These are phyloP conservation scores for Ispidina lecontei DNA, from an alignment of 2,797 vertebrate species.

Conservation along the genomic window DNA sequence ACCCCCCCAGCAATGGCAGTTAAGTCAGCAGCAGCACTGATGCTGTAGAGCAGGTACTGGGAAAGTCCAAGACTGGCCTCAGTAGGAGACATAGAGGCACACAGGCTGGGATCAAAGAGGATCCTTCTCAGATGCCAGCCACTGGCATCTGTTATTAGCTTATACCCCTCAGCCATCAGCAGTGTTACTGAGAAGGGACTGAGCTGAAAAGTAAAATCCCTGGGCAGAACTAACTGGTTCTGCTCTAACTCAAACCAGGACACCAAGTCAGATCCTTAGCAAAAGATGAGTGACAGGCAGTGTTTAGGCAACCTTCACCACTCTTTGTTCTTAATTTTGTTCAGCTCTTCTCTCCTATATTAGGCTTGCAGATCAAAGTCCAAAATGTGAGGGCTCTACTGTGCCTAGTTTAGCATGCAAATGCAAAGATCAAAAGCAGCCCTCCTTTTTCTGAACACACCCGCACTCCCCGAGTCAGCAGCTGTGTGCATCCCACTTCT, in stretches of 20 bases:
- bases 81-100: no score
- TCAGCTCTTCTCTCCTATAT: not conserved
- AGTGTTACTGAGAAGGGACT: no score
- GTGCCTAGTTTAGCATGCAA: not conserved
- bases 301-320: conserved; percentile 26
- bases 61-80: no score
- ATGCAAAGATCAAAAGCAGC: conserved; percentile 12
- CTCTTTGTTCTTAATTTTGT: not conserved
- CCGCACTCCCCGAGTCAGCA: not conserved
- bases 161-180: no score
- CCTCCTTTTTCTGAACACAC: not conserved
- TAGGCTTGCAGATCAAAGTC: not conserved
- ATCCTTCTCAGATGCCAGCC: no score
- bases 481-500: not conserved
- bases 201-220: not conserved
- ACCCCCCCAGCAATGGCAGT: no score
- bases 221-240: no score
- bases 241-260: no score
- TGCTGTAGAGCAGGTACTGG: no score
- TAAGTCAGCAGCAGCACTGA: no score
- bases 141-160: no score
- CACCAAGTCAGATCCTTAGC: not conserved
- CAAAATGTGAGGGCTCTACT: not conserved
- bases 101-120: no score
- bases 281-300: not conserved